Percentiles rank a stretch among this genome's conserved stretches.
Evolutionary conservation across 2,888 invertebrate species (phyloP).

Genomic region (Eupithecia exiguata): DNA sequence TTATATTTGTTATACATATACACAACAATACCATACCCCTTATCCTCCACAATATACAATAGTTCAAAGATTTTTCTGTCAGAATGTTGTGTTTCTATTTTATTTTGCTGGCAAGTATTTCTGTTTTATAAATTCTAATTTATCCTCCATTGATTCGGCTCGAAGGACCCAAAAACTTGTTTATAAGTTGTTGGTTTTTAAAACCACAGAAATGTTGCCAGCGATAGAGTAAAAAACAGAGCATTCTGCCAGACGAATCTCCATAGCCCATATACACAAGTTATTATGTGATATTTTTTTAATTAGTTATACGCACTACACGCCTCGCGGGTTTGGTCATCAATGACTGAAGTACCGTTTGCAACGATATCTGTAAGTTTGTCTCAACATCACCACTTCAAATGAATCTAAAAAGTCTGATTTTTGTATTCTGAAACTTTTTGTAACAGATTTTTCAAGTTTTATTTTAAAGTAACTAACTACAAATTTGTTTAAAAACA

Average conservation of each 20-base stretch:
- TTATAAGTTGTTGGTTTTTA: neutral
- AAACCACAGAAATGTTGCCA: slow-evolving; percentile 8
- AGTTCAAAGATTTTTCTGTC: slow-evolving; percentile 58
- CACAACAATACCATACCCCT: slow-evolving; percentile 59
- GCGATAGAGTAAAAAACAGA: slow-evolving; percentile 48
- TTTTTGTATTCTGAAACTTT: slow-evolving; percentile 29
- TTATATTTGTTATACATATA: slow-evolving; percentile 75
- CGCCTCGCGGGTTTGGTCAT: slow-evolving; percentile 56
- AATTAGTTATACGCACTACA: slow-evolving; percentile 59
- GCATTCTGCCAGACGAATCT: slow-evolving; percentile 61
- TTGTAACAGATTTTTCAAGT: slow-evolving; percentile 30
- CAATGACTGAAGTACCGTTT: slow-evolving; percentile 49
- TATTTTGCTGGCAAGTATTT: slow-evolving; percentile 18
- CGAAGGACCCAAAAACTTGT: slow-evolving; percentile 5
- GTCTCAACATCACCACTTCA: slow-evolving; percentile 63
- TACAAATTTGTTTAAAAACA: neutral
- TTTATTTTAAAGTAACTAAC: slow-evolving; percentile 30
- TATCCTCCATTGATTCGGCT: neutral
- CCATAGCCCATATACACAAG: slow-evolving; percentile 80
- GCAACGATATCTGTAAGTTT: slow-evolving; percentile 58
- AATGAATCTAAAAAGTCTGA: slow-evolving; percentile 62
- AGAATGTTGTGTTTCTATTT: slow-evolving; percentile 63
- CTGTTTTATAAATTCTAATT: neutral
- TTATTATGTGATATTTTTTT: slow-evolving; percentile 74
- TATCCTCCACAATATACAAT: slow-evolving; percentile 81